Base-by-base conservation (phyloP, 2,797 vertebrate species). In the Pelobates cultripes region DNA sequence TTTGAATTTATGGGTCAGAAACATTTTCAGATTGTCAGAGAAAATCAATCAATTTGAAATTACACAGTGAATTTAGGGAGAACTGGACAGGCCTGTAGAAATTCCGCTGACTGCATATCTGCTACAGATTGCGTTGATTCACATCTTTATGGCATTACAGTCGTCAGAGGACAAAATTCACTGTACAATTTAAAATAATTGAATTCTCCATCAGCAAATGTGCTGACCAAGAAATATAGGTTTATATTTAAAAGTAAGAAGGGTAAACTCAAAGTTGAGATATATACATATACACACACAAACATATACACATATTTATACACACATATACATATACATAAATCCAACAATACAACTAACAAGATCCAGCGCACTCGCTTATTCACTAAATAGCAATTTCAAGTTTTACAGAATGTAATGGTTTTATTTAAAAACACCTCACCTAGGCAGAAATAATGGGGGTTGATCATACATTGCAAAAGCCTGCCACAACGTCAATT, bases 1-100 rank as follows among this genome's bases (percentile, higher is more conserved):
- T 13, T 8, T 14, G 57, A 3, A 61, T 14, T 61, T 61, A 28
- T 4, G 14, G 10, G 57, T 61, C 47, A 5, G 15, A 61, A 61
- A 61, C 57, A 61, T 14, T 61, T 51, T 51, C 47, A 2, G 5
- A 61, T 12, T 14, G 57, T 14, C 3, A 17, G 4, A 17, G 45
- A 63, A 63, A 75, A 44, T 55, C 75, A 77, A 77, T 77, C 75
- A 77, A 66, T 51, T 43, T 40, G 47, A 66, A 67, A 51, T 77
- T 40, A 64, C 42, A 43, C 66, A 28, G 47, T 69, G 51, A 43
- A 69, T 77, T 57, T 57, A 68, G 42, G 40, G 43, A 57, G 57
- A 57, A 53, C 45, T 8, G 47, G 45, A 53, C 44, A 3, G 17
- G 66, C 9, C 28, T 2, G 45, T 12, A 40, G 15, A 12, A 51